Base-by-base conservation (phyloP, 2,113 vertebrate species). In the Copsychus sechellarum region DNA sequence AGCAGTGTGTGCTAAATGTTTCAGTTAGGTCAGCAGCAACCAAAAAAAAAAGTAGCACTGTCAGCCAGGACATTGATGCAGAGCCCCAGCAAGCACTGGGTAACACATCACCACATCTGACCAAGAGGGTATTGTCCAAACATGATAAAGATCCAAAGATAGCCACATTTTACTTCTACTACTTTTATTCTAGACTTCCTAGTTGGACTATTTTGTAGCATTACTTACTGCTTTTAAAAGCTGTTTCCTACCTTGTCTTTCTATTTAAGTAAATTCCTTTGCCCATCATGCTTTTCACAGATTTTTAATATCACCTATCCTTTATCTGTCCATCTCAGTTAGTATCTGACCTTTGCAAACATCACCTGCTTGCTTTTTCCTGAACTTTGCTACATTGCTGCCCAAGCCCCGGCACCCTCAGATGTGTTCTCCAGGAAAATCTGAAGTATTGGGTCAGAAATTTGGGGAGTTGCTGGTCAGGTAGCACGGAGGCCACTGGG, bases 1-100 rank as follows among this genome's bases (percentile, higher is more conserved):
- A 20, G 17, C 1, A 54, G 33, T 1, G 2, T 4, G 33, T 1
- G 4, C 2, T 45, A 12, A 45, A 89, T 53, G 70, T 20, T 40
- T 67, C 16, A 6, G 31, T 61, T 57, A 51, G 81, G 8, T 21
- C 26, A 93, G 38, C 4, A 76, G 43, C 6, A 25, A 62, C 33
- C 33, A 14, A 50, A 69, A 33, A 69, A 33, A 28, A 53, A 50
- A 18, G 6, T 1, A 81, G 40, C 23, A 11, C 22, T 18, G 33
- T 14, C 29, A 42, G 16, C 28, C 24, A 60, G 45, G 16, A 23
- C 51, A 51, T 3, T 48, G 14, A 53, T 17, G 23, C 8, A 61
- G 22, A 81, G 42, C 22, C 34, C 16, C 36, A 64, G 40, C 34
- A 81, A 81, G 15, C 18, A 50, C 22, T 81, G 88, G 8, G 2